Conservation (phyloP, 2,888 invertebrate species). For the Scaptomyza cyrtandrae region DNA sequence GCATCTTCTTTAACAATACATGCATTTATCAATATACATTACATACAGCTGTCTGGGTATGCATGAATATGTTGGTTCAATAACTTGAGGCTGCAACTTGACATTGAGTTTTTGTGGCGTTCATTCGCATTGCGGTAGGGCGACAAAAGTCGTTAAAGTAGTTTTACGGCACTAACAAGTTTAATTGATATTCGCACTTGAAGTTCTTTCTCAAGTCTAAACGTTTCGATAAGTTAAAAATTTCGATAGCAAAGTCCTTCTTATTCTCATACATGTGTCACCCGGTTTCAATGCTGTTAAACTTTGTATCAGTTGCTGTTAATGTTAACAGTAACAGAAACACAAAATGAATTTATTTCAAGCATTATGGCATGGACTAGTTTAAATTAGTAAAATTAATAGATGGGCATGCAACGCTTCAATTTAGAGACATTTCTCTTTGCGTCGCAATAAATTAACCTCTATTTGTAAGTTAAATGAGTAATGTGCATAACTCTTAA, state of each 20-base stretch:
- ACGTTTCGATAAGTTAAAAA: too few species aligned
- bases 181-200: neutral
- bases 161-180: neutral
- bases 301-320: neutral
- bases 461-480: conserved; percentile 76
- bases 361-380: too few species aligned
- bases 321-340: neutral
- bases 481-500: conserved; percentile 67
- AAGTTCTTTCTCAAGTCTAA: neutral
- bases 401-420: neutral
- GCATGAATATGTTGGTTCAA: conserved; percentile 66
- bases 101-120: conserved; percentile 65
- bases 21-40: conserved; percentile 9
- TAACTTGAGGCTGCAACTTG: conserved; percentile 68
- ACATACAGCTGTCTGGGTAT: conserved; percentile 25
- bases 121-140: conserved; percentile 62
- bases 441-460: conserved; percentile 67
- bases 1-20: conserved; percentile 14
- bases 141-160: conserved; percentile 27
- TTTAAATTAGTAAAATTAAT: too few species aligned
- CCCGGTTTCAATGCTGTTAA: conserved; percentile 8
- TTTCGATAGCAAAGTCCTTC: neutral
- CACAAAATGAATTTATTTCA: too few species aligned
- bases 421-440: conserved; percentile 50
- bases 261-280: neutral